phyloP scores from a whole-genome alignment of 2,888 invertebrate genomes.

The Nomada ferruginata region DNA sequence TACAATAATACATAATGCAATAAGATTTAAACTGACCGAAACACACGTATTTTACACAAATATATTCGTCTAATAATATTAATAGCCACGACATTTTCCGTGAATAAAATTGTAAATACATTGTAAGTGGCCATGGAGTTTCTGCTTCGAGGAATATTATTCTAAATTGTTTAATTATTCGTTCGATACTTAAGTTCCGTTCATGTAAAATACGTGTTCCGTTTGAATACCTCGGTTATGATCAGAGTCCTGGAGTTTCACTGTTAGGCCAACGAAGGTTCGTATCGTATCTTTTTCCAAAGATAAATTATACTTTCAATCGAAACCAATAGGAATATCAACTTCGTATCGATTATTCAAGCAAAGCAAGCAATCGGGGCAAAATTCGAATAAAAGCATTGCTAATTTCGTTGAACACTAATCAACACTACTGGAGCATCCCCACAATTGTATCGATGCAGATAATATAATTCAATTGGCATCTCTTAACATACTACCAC shows the following conservation, averaged over 20 bases:
- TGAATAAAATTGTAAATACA: slow-evolving; percentile 50
- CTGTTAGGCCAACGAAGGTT: slow-evolving; percentile 47
- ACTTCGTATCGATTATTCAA: background rate
- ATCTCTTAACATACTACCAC: slow-evolving; percentile 18
- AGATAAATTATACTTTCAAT: background rate
- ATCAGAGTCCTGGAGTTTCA: slow-evolving; percentile 39
- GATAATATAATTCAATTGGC: slow-evolving; percentile 20
- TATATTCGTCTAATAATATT: slow-evolving; percentile 55
- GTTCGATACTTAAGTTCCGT: slow-evolving; percentile 21
- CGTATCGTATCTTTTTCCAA: background rate
- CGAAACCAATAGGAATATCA: background rate
- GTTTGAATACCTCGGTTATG: slow-evolving; percentile 37
- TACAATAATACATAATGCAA: slow-evolving; percentile 15
- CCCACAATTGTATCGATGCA: slow-evolving; percentile 17
- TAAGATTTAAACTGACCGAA: slow-evolving; percentile 62
- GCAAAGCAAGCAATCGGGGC: background rate
- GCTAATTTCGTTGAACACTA: slow-evolving; percentile 43
- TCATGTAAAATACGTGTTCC: slow-evolving; percentile 11
- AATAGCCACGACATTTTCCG: slow-evolving; percentile 39
- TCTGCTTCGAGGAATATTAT: slow-evolving; percentile 21
- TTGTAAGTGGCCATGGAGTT: slow-evolving; percentile 34
- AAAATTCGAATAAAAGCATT: slow-evolving; percentile 4
- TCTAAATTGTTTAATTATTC: background rate
- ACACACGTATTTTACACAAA: slow-evolving; percentile 73
- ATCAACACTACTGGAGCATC: slow-evolving; percentile 36